Percentiles rank a stretch among this genome's conserved stretches.
phyloP scores from a whole-genome alignment of 2,888 invertebrate species.

The Harmothoe impar region DNA sequence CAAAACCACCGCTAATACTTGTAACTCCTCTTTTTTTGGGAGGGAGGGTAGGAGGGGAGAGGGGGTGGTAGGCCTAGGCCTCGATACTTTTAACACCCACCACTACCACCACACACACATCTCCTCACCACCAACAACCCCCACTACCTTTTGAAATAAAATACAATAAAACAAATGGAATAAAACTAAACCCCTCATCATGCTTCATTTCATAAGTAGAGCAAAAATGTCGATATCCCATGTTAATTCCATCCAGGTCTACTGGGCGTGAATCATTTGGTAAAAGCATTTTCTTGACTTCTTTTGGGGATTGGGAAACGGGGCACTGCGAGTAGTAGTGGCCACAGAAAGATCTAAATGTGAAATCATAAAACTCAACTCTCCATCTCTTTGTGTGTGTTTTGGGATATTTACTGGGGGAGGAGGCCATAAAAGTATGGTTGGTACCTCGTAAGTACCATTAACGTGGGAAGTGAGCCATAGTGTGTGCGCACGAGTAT shows the following conservation, averaged over 20 bases:
- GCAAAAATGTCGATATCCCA: conserved; percentile 47
- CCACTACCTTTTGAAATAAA: conserved; percentile 9
- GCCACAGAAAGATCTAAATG: conserved; percentile 4
- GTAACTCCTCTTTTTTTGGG: too few species aligned
- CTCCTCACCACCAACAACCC: neutral
- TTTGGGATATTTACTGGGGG: too few species aligned
- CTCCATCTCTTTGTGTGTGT: neutral
- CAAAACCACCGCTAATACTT: neutral
- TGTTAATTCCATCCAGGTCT: conserved; percentile 38
- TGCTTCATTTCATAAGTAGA: conserved; percentile 56
- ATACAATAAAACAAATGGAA: neutral
- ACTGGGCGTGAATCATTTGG: conserved; percentile 46
- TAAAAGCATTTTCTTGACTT: conserved; percentile 12
- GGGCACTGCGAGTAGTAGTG: neutral
- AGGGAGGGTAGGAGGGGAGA: too few species aligned
- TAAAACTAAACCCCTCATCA: neutral
- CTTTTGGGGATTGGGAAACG: neutral
- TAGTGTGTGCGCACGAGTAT: too few species aligned
- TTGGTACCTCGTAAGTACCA: too few species aligned
- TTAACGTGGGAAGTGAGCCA: too few species aligned
- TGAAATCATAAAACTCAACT: conserved; percentile 18
- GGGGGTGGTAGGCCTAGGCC: neutral
- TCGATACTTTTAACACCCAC: neutral
- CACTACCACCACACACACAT: neutral
- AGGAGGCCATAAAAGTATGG: too few species aligned